Percentiles rank a stretch among this genome's conserved stretches.
These are phyloP conservation scores for Taeniopygia guttata DNA, from an alignment of 2,797 vertebrate genomes.

Conservation along the genomic window DNA sequence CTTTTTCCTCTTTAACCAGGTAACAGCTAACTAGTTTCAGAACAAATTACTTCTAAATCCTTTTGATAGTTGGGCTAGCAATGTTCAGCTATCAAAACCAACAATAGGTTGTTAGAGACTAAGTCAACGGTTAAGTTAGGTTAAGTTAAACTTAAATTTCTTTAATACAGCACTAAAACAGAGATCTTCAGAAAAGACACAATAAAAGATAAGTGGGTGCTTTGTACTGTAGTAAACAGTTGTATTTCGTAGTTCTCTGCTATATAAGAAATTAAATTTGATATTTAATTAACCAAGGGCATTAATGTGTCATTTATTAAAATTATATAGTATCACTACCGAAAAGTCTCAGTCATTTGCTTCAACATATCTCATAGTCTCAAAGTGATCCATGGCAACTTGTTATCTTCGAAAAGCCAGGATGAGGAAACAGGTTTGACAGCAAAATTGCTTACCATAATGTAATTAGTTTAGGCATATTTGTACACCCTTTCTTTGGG, in stretches of 20 bases:
- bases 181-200: not conserved
- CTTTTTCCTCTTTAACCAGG: not conserved
- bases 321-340: not conserved
- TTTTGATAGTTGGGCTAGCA: not conserved
- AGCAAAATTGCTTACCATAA: not conserved
- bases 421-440: not conserved
- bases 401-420: not conserved
- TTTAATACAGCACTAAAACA: not conserved
- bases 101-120: not conserved
- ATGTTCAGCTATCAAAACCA: not conserved
- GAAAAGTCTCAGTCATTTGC: not conserved
- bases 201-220: not conserved
- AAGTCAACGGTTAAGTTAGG: too few species aligned
- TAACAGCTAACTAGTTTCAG: not conserved
- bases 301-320: not conserved
- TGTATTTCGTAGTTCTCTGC: not conserved
- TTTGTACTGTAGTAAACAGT: not conserved
- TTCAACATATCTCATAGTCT: not conserved
- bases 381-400: not conserved
- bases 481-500: not conserved
- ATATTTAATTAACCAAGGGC: not conserved
- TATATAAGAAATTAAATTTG: not conserved
- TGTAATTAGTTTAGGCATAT: not conserved
- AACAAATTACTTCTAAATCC: not conserved
- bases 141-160: not conserved